Evolutionary conservation across 2,113 vertebrate genomes (phyloP).

Genomic region (Toxotes chatareus): DNA sequence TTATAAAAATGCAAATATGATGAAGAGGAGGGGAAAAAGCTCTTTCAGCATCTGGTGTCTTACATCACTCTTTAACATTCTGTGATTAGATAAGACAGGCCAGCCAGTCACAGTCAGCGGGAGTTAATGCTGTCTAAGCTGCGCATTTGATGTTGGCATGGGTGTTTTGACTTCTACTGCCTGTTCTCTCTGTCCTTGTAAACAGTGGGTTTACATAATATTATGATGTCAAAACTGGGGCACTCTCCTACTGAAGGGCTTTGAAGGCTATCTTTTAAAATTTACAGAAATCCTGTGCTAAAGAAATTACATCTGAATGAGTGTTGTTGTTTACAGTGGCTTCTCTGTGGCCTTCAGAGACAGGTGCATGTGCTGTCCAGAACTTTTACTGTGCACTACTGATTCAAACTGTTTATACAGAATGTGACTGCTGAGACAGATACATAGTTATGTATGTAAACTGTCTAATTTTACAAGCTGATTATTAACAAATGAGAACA

Average conservation of each 20-base stretch:
- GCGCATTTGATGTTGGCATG: slow-evolving; percentile 33
- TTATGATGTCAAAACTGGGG: slow-evolving; percentile 61
- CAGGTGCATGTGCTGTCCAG: neutral
- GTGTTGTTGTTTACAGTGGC: neutral
- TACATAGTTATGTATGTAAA: neutral
- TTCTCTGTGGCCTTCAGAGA: slow-evolving; percentile 14
- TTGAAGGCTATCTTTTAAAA: slow-evolving; percentile 26
- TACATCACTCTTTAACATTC: slow-evolving; percentile 6
- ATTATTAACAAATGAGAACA: neutral
- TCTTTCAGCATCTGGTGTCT: slow-evolving; percentile 25
- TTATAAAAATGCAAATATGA: neutral
- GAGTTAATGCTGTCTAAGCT: slow-evolving; percentile 49
- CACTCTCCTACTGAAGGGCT: slow-evolving; percentile 35
- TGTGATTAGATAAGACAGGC: slow-evolving; percentile 31
- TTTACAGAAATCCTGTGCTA: neutral
- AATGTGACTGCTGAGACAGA: neutral
- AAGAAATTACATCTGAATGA: slow-evolving; percentile 11
- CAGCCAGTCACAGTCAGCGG: slow-evolving; percentile 26
- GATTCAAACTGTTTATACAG: neutral
- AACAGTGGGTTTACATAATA: slow-evolving; percentile 69
- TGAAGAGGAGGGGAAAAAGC: neutral
- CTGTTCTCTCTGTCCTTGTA: slow-evolving; percentile 35
- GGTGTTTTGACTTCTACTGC: slow-evolving; percentile 48
- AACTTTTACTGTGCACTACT: neutral
- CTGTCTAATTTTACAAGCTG: neutral